phyloP scores from a whole-genome alignment of 2,797 vertebrate genomes.

The Cirrhinus molitorella region DNA sequence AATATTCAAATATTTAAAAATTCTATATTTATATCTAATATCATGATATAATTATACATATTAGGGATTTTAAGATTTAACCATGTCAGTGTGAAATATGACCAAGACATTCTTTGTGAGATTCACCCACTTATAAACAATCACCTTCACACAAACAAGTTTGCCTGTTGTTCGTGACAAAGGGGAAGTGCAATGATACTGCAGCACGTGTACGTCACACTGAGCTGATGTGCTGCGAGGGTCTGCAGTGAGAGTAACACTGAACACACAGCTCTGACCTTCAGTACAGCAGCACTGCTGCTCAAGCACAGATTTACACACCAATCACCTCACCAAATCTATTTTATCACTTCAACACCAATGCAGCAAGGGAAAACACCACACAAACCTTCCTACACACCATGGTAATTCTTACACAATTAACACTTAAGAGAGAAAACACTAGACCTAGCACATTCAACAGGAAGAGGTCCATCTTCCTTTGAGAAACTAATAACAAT shows the following conservation, averaged over 20 bases:
- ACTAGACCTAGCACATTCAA: neutral
- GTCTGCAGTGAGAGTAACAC: conserved; percentile 39
- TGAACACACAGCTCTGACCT: conserved; percentile 48
- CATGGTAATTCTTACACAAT: neutral
- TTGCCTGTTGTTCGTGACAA: neutral
- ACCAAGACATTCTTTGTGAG: neutral
- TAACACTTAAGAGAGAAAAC: conserved; percentile 9
- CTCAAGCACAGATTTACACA: conserved; percentile 11
- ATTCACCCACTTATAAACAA: neutral
- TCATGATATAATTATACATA: too few relatives aligned
- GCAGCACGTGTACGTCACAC: neutral
- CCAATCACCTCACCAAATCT: neutral
- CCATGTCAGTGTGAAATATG: neutral
- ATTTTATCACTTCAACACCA: neutral
- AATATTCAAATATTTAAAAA: too few relatives aligned
- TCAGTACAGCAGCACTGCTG: conserved; percentile 21
- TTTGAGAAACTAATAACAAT: conserved; percentile 18
- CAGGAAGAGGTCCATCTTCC: neutral
- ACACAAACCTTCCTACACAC: neutral
- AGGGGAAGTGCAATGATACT: conserved; percentile 36
- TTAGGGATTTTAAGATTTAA: neutral
- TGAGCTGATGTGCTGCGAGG: neutral
- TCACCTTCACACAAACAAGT: neutral
- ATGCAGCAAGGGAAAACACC: neutral
- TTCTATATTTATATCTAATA: too few relatives aligned